Percentiles rank a stretch among this genome's conserved stretches.
Evolutionary conservation across 1,140 invertebrate species (phyloP).

Genomic region (Amyelois transitella): DNA sequence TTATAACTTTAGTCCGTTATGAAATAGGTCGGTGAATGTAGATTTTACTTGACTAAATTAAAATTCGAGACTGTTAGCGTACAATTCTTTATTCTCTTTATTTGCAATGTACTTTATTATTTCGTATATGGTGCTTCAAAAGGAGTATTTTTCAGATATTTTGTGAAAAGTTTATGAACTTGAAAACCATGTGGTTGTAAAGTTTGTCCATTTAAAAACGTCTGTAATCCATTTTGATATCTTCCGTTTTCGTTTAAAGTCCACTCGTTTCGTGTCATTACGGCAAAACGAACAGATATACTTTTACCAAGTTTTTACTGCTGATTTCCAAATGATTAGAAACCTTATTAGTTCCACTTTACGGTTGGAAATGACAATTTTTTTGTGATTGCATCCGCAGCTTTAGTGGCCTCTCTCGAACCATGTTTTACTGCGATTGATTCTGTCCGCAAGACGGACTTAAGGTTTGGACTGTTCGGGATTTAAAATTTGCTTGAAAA

Average conservation of each 20-base stretch:
- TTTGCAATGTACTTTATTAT: no score
- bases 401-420: slow-evolving; percentile 29
- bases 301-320: slow-evolving; percentile 21
- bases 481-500: slow-evolving; percentile 1
- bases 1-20: not conserved
- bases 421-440: slow-evolving; percentile 69
- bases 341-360: slow-evolving; percentile 3
- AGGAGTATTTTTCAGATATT: no score
- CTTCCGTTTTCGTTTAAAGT: slow-evolving; percentile 56
- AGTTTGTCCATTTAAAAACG: slow-evolving; percentile 15
- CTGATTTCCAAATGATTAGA: slow-evolving; percentile 1
- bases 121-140: no score
- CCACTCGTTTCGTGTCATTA: slow-evolving; percentile 58
- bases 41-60: not conserved
- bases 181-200: not conserved
- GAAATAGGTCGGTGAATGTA: not conserved
- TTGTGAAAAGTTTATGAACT: no score
- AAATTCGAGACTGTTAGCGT: no score
- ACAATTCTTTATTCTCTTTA: no score
- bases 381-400: slow-evolving; percentile 12
- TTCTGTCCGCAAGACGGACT: slow-evolving; percentile 57
- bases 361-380: slow-evolving; percentile 25
- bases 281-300: slow-evolving; percentile 51
- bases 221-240: slow-evolving; percentile 51
- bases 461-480: not conserved